Evolutionary conservation across 2,888 invertebrate genomes (phyloP).

Genomic region (Poecilobothrus nobilitatus): DNA sequence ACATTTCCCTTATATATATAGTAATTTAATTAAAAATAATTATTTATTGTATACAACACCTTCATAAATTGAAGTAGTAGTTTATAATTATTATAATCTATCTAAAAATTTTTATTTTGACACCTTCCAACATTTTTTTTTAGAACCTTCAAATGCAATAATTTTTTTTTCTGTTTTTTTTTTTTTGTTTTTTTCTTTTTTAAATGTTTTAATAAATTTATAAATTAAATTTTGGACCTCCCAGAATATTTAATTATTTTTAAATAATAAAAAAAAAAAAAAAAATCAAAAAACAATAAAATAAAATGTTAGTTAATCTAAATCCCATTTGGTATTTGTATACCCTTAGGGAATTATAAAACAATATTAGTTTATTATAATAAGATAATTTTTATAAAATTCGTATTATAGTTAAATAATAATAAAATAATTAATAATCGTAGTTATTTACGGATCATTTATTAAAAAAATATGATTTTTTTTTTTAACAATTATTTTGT

Average conservation of each 20-base stretch:
- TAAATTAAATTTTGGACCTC: neutral
- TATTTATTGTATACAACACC: neutral
- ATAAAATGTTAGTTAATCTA: neutral
- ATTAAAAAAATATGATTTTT: too few species aligned
- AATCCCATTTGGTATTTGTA: neutral
- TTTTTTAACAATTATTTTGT: too few species aligned
- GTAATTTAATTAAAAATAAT: conserved; percentile 1
- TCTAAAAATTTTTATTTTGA: neutral
- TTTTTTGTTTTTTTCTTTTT: neutral
- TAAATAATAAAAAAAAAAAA: neutral
- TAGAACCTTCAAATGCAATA: neutral
- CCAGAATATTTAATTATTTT: neutral
- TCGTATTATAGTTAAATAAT: too few species aligned
- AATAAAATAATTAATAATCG: neutral
- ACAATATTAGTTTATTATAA: neutral
- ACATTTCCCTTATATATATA: neutral
- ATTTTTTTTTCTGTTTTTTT: neutral
- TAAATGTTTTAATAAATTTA: too few species aligned
- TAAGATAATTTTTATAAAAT: neutral
- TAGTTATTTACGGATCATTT: neutral
- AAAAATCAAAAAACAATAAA: too few species aligned
- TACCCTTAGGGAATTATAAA: neutral
- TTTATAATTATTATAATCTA: too few species aligned
- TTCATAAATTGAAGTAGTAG: neutral
- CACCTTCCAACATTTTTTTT: neutral